Conservation (phyloP, 2,797 vertebrate species). For the Coendou prehensilis region DNA sequence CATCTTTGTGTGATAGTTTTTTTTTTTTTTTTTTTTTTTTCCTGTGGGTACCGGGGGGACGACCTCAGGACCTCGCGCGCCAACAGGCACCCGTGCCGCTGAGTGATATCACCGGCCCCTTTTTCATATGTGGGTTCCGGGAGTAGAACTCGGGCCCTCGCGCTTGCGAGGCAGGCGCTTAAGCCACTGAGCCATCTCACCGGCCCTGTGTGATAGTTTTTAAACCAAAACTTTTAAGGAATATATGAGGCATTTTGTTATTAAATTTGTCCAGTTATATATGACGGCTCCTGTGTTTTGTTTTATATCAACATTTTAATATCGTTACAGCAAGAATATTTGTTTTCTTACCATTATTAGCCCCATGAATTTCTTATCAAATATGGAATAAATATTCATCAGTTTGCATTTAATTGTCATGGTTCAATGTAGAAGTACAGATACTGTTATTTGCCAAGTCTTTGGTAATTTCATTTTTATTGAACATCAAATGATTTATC, state of each 20-base stretch:
- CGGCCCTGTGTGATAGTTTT: conserved; percentile 47
- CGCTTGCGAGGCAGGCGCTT: no score
- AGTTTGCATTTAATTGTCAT: conserved; percentile 26
- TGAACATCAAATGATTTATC: not conserved
- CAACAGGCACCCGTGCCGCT: no score
- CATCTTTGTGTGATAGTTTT: conserved; percentile 39
- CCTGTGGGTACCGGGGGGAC: no score
- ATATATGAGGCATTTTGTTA: not conserved
- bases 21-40: no score
- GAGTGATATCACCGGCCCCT: no score
- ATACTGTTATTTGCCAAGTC: conserved; percentile 28
- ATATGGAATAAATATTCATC: conserved; percentile 31
- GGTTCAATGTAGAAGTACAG: conserved; percentile 27
- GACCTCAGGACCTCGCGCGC: no score
- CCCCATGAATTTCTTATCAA: conserved; percentile 21
- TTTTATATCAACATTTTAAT: conserved; percentile 1
- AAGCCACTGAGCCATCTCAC: no score
- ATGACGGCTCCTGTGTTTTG: not conserved
- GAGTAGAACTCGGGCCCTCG: no score
- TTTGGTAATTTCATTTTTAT: conserved; percentile 45
- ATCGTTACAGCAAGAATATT: not conserved
- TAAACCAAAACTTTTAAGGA: not conserved
- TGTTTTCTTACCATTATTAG: conserved; percentile 46
- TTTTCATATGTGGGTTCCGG: no score
- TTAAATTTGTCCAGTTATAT: conserved; percentile 6